phyloP scores from a whole-genome alignment of 2,888 invertebrate species.

The Microctonus aethiopoides region DNA sequence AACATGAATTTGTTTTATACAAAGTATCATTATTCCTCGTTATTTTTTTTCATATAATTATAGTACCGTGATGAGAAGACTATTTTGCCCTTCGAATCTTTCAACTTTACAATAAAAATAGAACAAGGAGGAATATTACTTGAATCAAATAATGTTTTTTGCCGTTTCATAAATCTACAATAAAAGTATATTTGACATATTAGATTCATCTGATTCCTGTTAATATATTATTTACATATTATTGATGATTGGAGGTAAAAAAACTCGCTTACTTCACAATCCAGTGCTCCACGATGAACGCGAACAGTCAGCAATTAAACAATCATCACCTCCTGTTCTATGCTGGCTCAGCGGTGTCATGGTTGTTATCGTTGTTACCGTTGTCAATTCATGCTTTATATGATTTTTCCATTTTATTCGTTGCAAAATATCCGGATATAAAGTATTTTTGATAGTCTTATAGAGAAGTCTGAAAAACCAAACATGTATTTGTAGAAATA shows the following conservation, averaged over 20 bases:
- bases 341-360: neutral
- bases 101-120: conserved; percentile 45
- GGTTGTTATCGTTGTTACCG: conserved; percentile 1
- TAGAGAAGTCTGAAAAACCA: conserved; percentile 73
- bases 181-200: neutral
- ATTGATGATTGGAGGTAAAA: neutral
- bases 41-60: conserved; percentile 45
- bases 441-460: conserved; percentile 76
- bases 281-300: conserved; percentile 62
- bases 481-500: neutral
- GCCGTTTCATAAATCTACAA: no score
- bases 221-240: neutral
- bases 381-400: conserved; percentile 39
- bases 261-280: conserved; percentile 62
- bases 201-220: neutral
- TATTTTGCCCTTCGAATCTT: conserved; percentile 48
- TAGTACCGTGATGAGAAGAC: conserved; percentile 51
- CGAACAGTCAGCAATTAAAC: conserved; percentile 63
- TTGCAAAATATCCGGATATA: conserved; percentile 81
- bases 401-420: conserved; percentile 71
- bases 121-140: conserved; percentile 19
- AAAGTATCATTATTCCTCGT: neutral
- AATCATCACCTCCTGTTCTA: conserved; percentile 49
- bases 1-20: neutral
- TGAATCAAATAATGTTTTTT: no score